Evolutionary conservation across 2,888 invertebrate genomes (phyloP), one percentile per base, ranked within the genome.

Genomic region (Nomada ruficornis): DNA sequence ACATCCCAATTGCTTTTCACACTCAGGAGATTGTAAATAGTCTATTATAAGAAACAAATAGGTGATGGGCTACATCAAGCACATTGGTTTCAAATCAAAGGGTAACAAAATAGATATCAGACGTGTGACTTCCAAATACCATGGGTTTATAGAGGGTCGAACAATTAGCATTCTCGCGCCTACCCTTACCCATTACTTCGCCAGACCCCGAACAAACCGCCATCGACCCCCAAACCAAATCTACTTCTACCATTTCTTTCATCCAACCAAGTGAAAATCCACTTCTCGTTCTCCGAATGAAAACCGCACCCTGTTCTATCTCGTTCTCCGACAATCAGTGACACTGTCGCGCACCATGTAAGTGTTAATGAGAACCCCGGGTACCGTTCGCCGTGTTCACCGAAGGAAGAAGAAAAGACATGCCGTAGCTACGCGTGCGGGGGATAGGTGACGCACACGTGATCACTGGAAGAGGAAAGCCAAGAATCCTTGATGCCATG

Each of bases 401-500:
- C 20, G 57, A 36, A 7, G 15, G 50, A 26, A 29, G 11, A 68
- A 11, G 29, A 36, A 36, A 7, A 36, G 7, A 36, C 7, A 70
- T 42, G 79, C 73, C 47, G 81, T 81, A 74, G 79, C 42, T 13
- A 15, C 2, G 26, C 36, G 64, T 10, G 60, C 20, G 13, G 15
- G 18, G 20, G 26, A n/a, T 10, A 68, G 52, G 68, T 54, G 67
- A 50, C 60, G 77, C 63, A 59, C 50, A 65, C 60, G 78, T 69
- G 86, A 62, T 75, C 69, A 42, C 60, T 67, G 80, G 44, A 52
- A 76, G 81, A 70, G 82, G 77, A 77, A 78, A 63, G 63, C 68
- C 75, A 9, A 73, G 65, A 82, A 70, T 72, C 59, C 77, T 88
- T 90, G 82, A 90, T 91, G 92, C 90, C 88, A 93, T 93, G 93